Percentiles rank a stretch among this genome's conserved stretches.
phyloP scores from a whole-genome alignment of 1,140 invertebrate species.

The Pentalonia nigronervosa region DNA sequence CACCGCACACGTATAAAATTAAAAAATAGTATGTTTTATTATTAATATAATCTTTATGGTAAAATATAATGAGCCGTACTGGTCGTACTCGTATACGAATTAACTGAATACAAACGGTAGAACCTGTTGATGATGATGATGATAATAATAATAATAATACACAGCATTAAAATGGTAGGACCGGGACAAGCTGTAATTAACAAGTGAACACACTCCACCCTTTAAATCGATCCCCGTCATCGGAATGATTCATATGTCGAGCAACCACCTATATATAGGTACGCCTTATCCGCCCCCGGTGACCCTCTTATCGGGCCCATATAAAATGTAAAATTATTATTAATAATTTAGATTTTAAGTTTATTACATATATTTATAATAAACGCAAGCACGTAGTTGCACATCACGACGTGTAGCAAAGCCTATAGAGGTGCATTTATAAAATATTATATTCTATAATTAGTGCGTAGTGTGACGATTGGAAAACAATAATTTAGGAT shows the following conservation, averaged over 20 bases:
- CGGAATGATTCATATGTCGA: conserved; percentile 28
- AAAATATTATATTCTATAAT: neutral
- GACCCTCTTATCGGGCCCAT: neutral
- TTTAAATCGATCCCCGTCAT: conserved; percentile 47
- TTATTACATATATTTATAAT: neutral
- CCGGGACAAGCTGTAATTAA: conserved; percentile 25
- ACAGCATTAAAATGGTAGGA: conserved; percentile 29
- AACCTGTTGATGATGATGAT: conserved; percentile 42
- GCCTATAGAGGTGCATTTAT: neutral
- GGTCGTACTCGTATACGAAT: neutral
- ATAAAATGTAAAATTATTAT: neutral
- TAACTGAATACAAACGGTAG: conserved; percentile 28
- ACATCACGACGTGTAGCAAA: neutral
- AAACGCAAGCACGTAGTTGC: neutral
- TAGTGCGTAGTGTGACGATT: neutral
- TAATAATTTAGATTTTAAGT: neutral
- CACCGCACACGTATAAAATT: neutral
- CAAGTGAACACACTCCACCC: conserved; percentile 46
- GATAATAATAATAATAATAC: conserved; percentile 23
- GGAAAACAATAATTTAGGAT: neutral
- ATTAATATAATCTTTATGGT: neutral
- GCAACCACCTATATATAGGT: neutral
- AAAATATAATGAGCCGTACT: neutral
- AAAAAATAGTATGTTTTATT: neutral
- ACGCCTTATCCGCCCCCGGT: neutral